A percentile compares a stretch with the other conserved stretches of the same genome.
phyloP scores from a whole-genome alignment of 2,113 vertebrate species.

The Bufo gargarizans region DNA sequence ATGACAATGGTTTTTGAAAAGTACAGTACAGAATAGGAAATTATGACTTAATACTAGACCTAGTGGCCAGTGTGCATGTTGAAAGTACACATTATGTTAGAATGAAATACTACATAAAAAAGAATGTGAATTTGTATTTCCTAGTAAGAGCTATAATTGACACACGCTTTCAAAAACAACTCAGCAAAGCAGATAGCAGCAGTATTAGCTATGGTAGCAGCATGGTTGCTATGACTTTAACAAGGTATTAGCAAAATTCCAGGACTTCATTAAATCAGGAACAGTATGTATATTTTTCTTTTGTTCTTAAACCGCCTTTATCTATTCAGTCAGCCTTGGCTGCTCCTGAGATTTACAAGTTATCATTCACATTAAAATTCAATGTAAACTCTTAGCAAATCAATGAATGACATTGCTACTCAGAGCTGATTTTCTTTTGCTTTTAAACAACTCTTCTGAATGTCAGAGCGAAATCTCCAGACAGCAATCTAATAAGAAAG shows the following conservation, averaged over 20 bases:
- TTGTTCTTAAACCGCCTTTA: conserved; percentile 47
- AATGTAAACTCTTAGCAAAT: conserved; percentile 50
- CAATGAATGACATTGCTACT: conserved; percentile 50
- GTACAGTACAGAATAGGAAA: too few species aligned
- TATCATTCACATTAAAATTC: conserved; percentile 55
- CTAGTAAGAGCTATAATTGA: not conserved
- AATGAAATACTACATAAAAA: not conserved
- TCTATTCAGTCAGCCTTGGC: conserved; percentile 39
- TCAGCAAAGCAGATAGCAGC: not conserved
- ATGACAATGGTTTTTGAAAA: too few species aligned
- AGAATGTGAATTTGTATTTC: not conserved
- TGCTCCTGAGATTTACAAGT: conserved; percentile 49
- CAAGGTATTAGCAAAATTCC: conserved; percentile 22
- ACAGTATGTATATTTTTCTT: conserved; percentile 43
- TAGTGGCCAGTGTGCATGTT: too few species aligned
- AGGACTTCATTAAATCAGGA: conserved; percentile 53
- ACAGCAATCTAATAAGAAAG: conserved; percentile 36
- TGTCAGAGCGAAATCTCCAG: conserved; percentile 44
- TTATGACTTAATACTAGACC: too few species aligned
- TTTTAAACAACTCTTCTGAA: conserved; percentile 47
- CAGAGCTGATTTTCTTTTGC: conserved; percentile 29
- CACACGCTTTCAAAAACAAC: not conserved
- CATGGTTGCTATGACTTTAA: conserved; percentile 14
- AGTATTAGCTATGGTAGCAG: not conserved
- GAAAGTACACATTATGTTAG: not conserved